These are phyloP conservation scores for Noctuana brunneofusca DNA, from an alignment of 2,888 invertebrate genomes.

Conservation along the genomic window DNA sequence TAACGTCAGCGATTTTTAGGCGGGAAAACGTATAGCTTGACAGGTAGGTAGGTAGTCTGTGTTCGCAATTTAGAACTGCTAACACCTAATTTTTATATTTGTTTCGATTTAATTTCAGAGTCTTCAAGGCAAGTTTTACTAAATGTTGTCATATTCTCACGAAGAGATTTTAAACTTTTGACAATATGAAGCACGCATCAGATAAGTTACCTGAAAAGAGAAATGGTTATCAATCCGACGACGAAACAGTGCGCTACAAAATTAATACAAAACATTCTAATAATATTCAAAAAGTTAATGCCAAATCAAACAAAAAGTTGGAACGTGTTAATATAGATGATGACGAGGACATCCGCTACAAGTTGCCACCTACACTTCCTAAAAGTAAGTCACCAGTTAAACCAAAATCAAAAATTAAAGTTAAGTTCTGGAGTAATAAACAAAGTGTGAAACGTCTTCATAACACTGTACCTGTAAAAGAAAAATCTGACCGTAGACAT, in stretches of 20 bases:
- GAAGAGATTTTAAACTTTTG: slow-evolving; percentile 3
- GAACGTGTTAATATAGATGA: slow-evolving; percentile 39
- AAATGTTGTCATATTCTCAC: background rate
- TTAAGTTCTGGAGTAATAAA: slow-evolving; percentile 77
- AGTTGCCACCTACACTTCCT: slow-evolving; percentile 58
- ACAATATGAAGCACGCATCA: slow-evolving; percentile 55
- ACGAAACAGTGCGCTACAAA: slow-evolving; percentile 71
- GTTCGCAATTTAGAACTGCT: background rate
- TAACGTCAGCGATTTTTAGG: slow-evolving; percentile 47
- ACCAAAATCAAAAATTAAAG: slow-evolving; percentile 71
- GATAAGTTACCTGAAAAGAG: slow-evolving; percentile 51
- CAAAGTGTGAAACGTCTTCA: slow-evolving; percentile 54
- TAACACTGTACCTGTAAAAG: slow-evolving; percentile 49
- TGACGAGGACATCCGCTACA: slow-evolving; percentile 62
- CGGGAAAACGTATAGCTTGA: slow-evolving; percentile 52
- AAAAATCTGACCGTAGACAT: slow-evolving; percentile 59
- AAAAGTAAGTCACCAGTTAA: slow-evolving; percentile 59
- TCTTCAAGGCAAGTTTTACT: background rate
- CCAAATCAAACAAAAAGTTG: slow-evolving; percentile 47
- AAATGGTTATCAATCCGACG: slow-evolving; percentile 70
- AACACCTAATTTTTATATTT: background rate
- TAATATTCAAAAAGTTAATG: slow-evolving; percentile 48
- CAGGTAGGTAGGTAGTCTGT: too few relatives aligned
- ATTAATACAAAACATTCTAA: slow-evolving; percentile 63
- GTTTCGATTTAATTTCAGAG: slow-evolving; percentile 16